Conservation (phyloP, 35 echinoderm and acorn worm genomes). For the Strongylocentrotus purpuratus region DNA sequence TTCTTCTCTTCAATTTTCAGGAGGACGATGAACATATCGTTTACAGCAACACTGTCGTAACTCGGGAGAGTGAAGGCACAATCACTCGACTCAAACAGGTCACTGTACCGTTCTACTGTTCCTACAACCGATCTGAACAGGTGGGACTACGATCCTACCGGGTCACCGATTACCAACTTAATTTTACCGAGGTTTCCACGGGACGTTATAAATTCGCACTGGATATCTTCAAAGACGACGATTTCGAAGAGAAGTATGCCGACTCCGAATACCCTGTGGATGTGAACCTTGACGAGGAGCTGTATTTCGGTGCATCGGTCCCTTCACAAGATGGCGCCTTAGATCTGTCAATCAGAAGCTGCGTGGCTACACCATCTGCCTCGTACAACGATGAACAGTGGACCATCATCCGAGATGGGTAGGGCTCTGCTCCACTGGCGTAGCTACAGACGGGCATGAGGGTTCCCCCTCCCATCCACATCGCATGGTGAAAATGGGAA, state of each 20-base stretch:
- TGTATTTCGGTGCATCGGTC: constrained; percentile 9
- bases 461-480: too few relatives aligned
- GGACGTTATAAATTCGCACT: neutral
- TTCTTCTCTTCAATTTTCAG: neutral
- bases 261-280: constrained; percentile 5
- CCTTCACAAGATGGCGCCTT: constrained; percentile 18
- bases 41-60: neutral
- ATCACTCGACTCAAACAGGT: neutral
- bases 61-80: neutral
- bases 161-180: neutral
- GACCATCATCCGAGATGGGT: constrained; percentile 7
- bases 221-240: neutral
- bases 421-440: too few relatives aligned
- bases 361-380: neutral
- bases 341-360: neutral
- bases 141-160: constrained; percentile 21
- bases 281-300: neutral
- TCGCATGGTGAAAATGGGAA: too few relatives aligned
- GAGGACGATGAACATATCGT: neutral
- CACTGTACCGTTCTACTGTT: neutral
- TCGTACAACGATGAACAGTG: constrained; percentile 1
- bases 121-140: neutral
- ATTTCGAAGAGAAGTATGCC: neutral
- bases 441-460: too few relatives aligned
- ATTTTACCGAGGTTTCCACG: neutral